Evolutionary conservation across 2,113 vertebrate genomes (phyloP).

Genomic region (Notechis scutatus): DNA sequence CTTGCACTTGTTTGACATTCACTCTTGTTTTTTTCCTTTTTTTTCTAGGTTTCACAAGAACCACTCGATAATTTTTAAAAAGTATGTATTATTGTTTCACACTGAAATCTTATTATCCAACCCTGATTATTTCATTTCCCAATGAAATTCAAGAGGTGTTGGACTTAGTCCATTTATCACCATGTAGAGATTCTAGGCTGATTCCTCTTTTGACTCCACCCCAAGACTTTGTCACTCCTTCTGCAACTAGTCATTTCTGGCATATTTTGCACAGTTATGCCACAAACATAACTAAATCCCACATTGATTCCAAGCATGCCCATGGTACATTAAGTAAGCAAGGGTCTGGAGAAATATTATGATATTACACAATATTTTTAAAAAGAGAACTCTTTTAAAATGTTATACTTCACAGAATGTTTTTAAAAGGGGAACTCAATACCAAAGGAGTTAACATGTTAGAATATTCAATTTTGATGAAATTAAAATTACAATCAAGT

Average conservation of each 20-base stretch:
- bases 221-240: background rate
- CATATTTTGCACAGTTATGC: background rate
- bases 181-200: background rate
- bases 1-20: background rate
- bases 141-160: background rate
- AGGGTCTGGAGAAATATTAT: background rate
- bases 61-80: background rate
- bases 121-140: background rate
- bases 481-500: background rate
- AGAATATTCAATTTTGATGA: background rate
- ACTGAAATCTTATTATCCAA: background rate
- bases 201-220: background rate
- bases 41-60: background rate
- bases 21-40: background rate
- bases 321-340: background rate
- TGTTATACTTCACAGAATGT: background rate
- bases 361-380: background rate
- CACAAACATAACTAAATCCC: background rate
- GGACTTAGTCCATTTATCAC: background rate
- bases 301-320: background rate
- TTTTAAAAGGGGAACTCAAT: background rate
- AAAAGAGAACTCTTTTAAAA: background rate
- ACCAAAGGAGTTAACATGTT: background rate
- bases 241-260: background rate
- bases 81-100: background rate